Percentiles rank a stretch among this genome's conserved stretches.
Evolutionary conservation across 1,140 invertebrate species (phyloP).

Genomic region (Dendrolimus kikuchii): DNA sequence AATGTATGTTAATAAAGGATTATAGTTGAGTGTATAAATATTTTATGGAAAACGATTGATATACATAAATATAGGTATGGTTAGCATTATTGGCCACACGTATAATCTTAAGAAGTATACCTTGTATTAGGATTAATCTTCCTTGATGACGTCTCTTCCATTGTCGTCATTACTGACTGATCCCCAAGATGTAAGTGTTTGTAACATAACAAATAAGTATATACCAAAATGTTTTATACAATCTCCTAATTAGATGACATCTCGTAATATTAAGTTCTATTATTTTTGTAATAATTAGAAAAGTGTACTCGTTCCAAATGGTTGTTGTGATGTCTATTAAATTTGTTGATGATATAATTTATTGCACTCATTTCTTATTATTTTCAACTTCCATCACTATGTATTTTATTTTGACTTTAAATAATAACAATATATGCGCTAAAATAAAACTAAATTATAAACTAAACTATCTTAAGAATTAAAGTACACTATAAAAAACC

Average conservation of each 20-base stretch:
- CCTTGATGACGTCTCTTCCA: background rate
- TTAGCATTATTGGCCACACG: no score
- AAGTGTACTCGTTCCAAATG: constrained; percentile 63
- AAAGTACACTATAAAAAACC: no score
- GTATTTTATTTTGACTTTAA: no score
- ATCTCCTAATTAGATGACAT: constrained; percentile 12
- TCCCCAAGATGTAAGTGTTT: constrained; percentile 19
- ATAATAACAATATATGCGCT: no score
- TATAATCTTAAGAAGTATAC: no score
- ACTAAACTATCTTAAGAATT: no score
- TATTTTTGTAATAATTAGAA: constrained; percentile 25
- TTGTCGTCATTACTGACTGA: constrained; percentile 21
- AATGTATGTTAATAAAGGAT: no score
- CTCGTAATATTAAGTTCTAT: constrained; percentile 13
- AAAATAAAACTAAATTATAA: no score
- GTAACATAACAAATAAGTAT: constrained; percentile 12
- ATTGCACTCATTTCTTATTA: background rate
- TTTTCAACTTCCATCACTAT: background rate
- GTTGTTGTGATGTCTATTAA: constrained; percentile 70
- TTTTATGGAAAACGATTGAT: no score
- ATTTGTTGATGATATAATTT: constrained; percentile 45
- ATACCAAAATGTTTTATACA: constrained; percentile 14
- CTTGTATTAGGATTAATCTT: no score
- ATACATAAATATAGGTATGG: no score
- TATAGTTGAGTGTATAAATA: no score